phyloP scores from a whole-genome alignment of 2,888 invertebrate species.

The Perizoma affinitatum region DNA sequence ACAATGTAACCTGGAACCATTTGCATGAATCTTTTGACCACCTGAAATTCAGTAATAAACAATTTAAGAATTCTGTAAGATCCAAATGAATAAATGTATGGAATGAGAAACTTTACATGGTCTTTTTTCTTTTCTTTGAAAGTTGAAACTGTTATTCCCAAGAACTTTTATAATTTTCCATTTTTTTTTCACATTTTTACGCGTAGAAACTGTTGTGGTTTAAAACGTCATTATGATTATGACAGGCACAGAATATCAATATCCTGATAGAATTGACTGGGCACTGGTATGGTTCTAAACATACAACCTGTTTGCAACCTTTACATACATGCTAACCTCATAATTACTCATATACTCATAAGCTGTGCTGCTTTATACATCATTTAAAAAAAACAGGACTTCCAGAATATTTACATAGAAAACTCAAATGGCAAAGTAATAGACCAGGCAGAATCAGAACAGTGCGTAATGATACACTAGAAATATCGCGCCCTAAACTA shows the following conservation, averaged over 20 bases:
- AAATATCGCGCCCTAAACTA: too few relatives aligned
- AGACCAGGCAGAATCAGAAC: too few relatives aligned
- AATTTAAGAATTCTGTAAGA: not conserved
- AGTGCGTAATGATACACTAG: too few relatives aligned
- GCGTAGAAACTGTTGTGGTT: constrained; percentile 13
- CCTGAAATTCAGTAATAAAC: constrained; percentile 45
- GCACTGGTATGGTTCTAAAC: too few relatives aligned
- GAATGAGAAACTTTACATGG: not conserved
- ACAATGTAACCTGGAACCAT: constrained; percentile 51
- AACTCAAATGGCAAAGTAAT: too few relatives aligned
- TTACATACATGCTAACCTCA: too few relatives aligned
- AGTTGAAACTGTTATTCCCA: not conserved
- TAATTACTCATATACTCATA: too few relatives aligned
- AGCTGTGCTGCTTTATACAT: too few relatives aligned
- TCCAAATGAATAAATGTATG: not conserved
- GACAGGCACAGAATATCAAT: too few relatives aligned
- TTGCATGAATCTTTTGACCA: constrained; percentile 44
- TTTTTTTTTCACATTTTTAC: constrained; percentile 2
- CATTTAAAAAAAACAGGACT: too few relatives aligned
- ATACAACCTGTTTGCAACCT: too few relatives aligned
- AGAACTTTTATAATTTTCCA: constrained; percentile 6
- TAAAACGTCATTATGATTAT: constrained; percentile 3
- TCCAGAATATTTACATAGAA: too few relatives aligned
- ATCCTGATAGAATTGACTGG: not conserved
- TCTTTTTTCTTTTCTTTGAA: constrained; percentile 4